A percentile compares a stretch with the other conserved stretches of the same genome.
phyloP scores from a whole-genome alignment of 2,888 invertebrate genomes.

The Polylopha cassiicola region DNA sequence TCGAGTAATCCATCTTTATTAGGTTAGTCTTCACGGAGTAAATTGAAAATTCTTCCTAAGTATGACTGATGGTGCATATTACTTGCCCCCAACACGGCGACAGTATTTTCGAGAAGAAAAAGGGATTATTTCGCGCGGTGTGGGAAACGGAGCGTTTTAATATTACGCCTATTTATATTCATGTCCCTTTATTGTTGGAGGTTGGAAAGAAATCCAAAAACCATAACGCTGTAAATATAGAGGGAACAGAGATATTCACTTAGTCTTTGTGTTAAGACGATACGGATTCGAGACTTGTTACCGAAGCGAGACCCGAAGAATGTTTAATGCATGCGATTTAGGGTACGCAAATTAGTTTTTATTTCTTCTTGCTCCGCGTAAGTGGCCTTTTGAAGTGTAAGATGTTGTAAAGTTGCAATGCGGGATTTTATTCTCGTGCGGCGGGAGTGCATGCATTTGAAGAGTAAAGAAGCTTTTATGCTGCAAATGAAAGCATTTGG shows the following conservation, averaged over 20 bases:
- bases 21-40: conserved; percentile 57
- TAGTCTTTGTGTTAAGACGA: conserved; percentile 44
- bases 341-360: conserved; percentile 17
- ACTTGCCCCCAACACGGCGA: conserved; percentile 62
- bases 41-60: conserved; percentile 75
- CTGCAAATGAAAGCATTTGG: conserved; percentile 14
- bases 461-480: conserved; percentile 17
- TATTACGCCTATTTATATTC: conserved; percentile 73
- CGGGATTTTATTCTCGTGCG: conserved; percentile 16
- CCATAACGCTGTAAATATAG: conserved; percentile 55
- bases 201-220: conserved; percentile 52
- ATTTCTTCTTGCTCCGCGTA: too few species aligned
- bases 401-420: conserved; percentile 13
- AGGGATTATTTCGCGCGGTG: conserved; percentile 64
- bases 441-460: conserved; percentile 18
- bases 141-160: conserved; percentile 62
- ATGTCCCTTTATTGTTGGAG: conserved; percentile 53
- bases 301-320: conserved; percentile 5
- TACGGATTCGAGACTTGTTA: conserved; percentile 3
- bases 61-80: conserved; percentile 74
- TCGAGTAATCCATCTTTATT: conserved; percentile 69
- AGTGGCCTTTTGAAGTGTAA: conserved; percentile 15
- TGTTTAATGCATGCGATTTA: conserved; percentile 21
- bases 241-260: conserved; percentile 65
- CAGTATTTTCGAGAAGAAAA: conserved; percentile 65